Percentiles rank a stretch among this genome's conserved stretches.
These are phyloP conservation scores for Rhea americana DNA, from an alignment of 2,113 vertebrate genomes.

Conservation along the genomic window DNA sequence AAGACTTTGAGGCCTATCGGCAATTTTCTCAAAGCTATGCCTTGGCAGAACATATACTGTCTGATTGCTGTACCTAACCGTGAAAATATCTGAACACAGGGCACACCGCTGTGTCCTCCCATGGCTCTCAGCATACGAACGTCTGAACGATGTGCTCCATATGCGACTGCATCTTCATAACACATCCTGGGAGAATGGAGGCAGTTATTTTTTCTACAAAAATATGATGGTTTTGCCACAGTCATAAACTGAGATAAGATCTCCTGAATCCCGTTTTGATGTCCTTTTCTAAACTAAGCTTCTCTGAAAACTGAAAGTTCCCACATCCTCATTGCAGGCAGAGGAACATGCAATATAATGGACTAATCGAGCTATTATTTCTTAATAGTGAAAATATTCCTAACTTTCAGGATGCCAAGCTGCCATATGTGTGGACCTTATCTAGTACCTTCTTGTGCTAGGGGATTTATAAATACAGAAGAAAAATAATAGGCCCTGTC, in stretches of 20 bases:
- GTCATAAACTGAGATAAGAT: not conserved
- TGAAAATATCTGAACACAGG: not conserved
- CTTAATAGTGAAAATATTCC: not conserved
- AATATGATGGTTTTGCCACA: not conserved
- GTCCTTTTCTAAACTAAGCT: not conserved
- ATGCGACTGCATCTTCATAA: accelerated
- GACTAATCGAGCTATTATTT: not conserved
- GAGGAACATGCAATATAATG: not conserved
- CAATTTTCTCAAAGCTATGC: not conserved
- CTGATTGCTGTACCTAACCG: not conserved
- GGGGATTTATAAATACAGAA: not conserved
- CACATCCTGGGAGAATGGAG: not conserved
- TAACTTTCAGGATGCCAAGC: not conserved
- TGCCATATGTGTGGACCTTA: not conserved
- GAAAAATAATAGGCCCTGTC: not conserved
- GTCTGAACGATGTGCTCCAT: not conserved
- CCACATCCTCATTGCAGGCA: not conserved
- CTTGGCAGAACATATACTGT: not conserved
- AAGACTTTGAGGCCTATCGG: not conserved
- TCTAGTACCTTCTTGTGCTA: not conserved
- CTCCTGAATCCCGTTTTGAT: not conserved
- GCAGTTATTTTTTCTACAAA: not conserved
- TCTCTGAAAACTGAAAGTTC: too few species aligned
- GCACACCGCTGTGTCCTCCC: not conserved
- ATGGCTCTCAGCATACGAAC: not conserved